Evolutionary conservation across 2,797 vertebrate species (phyloP).

Genomic region (Alectoris magna): DNA sequence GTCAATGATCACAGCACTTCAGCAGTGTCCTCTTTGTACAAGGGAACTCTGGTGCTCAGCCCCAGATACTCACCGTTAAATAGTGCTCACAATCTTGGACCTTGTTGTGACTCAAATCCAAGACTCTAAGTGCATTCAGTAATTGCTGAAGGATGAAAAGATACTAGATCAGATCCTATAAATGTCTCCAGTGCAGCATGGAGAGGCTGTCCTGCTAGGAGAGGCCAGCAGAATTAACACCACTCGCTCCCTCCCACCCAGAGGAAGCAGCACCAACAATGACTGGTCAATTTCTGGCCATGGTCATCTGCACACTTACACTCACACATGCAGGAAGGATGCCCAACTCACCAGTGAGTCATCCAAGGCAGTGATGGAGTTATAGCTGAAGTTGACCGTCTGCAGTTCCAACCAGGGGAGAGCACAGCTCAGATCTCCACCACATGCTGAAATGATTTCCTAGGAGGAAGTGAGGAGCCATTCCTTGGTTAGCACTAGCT

Average conservation of each 20-base stretch:
- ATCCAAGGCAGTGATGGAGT: constrained; percentile 89
- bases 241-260: background rate
- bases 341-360: constrained; percentile 88
- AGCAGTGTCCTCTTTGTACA: background rate
- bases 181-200: background rate
- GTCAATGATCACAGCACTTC: background rate
- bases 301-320: background rate
- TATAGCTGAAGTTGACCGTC: constrained; percentile 95
- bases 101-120: constrained; percentile 96
- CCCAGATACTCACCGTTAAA: constrained; percentile 80
- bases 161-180: constrained; percentile 1
- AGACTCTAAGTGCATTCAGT: constrained; percentile 88
- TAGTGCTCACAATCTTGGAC: constrained; percentile 90
- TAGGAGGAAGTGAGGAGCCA: constrained; percentile 56
- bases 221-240: constrained; percentile 5
- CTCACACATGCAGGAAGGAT: background rate
- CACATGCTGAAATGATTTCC: constrained; percentile 95
- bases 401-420: constrained; percentile 95
- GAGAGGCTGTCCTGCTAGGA: background rate
- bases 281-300: background rate
- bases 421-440: constrained; percentile 94
- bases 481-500: background rate
- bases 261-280: background rate
- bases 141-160: constrained; percentile 83
- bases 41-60: background rate